phyloP scores from a whole-genome alignment of 1,140 invertebrate genomes.

The Drosophila subobscura region DNA sequence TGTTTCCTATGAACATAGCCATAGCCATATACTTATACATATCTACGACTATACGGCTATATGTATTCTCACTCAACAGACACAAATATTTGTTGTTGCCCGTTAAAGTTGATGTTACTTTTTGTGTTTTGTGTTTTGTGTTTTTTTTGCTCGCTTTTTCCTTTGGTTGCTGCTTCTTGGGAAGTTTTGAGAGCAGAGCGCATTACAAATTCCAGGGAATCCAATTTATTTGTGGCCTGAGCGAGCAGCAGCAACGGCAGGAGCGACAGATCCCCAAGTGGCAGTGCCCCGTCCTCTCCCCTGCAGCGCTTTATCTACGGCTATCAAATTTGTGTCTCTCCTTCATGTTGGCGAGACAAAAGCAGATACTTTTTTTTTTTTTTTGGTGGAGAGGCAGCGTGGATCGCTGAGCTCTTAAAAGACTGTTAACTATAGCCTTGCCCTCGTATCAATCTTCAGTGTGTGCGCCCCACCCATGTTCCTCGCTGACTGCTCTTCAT shows the following conservation, averaged over 20 bases:
- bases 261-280: conserved; percentile 31
- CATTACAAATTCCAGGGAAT: conserved; percentile 78
- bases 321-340: conserved; percentile 58
- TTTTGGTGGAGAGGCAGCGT: neutral
- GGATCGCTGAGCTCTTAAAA: too few relatives aligned
- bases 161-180: conserved; percentile 44
- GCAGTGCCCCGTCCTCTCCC: conserved; percentile 15
- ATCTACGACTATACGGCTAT: too few relatives aligned
- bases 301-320: conserved; percentile 50
- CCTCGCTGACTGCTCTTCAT: too few relatives aligned
- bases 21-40: conserved; percentile 20
- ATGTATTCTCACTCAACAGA: conserved; percentile 36
- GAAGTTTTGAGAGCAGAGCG: conserved; percentile 62
- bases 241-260: neutral
- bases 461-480: too few relatives aligned
- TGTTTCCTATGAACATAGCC: conserved; percentile 64
- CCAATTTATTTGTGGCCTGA: conserved; percentile 69
- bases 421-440: too few relatives aligned
- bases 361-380: neutral
- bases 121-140: conserved; percentile 20
- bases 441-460: too few relatives aligned
- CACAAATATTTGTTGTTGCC: conserved; percentile 47
- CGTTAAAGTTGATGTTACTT: conserved; percentile 12
- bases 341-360: neutral
- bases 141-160: conserved; percentile 10